phyloP scores from a whole-genome alignment of 2,797 vertebrate genomes.

The Petrocephalus sullivani region DNA sequence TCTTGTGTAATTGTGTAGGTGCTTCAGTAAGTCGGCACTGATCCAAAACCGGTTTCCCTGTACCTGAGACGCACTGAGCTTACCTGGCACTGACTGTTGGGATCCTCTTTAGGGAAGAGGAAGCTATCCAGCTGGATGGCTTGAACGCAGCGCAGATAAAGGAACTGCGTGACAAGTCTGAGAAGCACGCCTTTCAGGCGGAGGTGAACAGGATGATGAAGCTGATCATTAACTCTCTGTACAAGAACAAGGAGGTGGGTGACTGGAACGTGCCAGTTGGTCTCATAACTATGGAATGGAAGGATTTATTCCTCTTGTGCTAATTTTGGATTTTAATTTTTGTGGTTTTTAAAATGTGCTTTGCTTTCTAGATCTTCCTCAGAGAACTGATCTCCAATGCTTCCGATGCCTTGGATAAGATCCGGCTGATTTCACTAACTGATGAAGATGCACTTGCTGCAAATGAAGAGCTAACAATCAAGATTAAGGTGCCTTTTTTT shows the following conservation, averaged over 20 bases:
- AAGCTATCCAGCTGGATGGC: slow-evolving; percentile 94
- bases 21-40: neutral
- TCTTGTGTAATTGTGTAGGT: neutral
- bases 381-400: slow-evolving; percentile 97
- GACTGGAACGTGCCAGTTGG: neutral
- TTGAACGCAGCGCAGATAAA: slow-evolving; percentile 94
- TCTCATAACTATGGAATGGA: neutral
- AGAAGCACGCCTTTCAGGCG: slow-evolving; percentile 93
- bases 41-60: neutral
- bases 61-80: neutral
- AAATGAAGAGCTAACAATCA: slow-evolving; percentile 92
- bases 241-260: slow-evolving; percentile 97
- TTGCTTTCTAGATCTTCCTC: slow-evolving; percentile 81
- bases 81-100: neutral
- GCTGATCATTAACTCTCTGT: slow-evolving; percentile 97
- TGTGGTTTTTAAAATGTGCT: neutral
- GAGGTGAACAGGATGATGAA: slow-evolving; percentile 99
- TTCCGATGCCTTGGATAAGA: slow-evolving; percentile 96
- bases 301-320: neutral
- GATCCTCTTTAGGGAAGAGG: slow-evolving; percentile 76
- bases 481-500: slow-evolving; percentile 79
- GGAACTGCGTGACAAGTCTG: slow-evolving; percentile 91
- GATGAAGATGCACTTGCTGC: slow-evolving; percentile 77
- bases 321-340: neutral
- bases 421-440: slow-evolving; percentile 86